These are phyloP conservation scores for Hoplodrina blanda DNA, from an alignment of 2,888 invertebrate species.

Conservation along the genomic window DNA sequence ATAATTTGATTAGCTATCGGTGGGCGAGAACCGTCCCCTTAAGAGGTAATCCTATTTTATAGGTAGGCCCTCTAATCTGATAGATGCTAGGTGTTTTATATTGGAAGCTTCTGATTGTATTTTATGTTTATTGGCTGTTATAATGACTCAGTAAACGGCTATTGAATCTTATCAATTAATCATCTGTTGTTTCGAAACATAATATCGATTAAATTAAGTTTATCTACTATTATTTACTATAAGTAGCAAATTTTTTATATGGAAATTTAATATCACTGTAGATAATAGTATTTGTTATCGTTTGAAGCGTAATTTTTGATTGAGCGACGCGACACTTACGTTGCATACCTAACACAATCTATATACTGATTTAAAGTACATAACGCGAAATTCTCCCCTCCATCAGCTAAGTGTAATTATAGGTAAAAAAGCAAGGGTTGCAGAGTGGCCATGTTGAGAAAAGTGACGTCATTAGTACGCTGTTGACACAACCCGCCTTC, in stretches of 20 bases:
- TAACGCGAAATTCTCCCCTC: constrained; percentile 63
- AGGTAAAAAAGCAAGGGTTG: constrained; percentile 80
- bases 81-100: constrained; percentile 74
- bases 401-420: constrained; percentile 79
- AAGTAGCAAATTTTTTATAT: constrained; percentile 12
- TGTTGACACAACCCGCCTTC: constrained; percentile 88
- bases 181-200: constrained; percentile 4
- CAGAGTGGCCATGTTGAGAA: constrained; percentile 84
- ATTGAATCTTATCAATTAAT: constrained; percentile 28
- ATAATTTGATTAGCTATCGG: constrained; percentile 88
- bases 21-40: constrained; percentile 82
- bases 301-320: constrained; percentile 4
- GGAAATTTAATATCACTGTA: background rate
- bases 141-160: constrained; percentile 38
- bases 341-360: constrained; percentile 36
- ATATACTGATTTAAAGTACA: constrained; percentile 59
- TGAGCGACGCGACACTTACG: constrained; percentile 3
- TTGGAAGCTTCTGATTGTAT: constrained; percentile 64
- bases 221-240: constrained; percentile 29
- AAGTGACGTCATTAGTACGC: constrained; percentile 87
- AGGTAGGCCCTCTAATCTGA: constrained; percentile 79
- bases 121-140: constrained; percentile 60
- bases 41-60: constrained; percentile 85
- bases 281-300: constrained; percentile 1
- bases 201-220: constrained; percentile 16